Conservation (phyloP, 2,888 invertebrate genomes). For the Odontothrips loti region DNA sequence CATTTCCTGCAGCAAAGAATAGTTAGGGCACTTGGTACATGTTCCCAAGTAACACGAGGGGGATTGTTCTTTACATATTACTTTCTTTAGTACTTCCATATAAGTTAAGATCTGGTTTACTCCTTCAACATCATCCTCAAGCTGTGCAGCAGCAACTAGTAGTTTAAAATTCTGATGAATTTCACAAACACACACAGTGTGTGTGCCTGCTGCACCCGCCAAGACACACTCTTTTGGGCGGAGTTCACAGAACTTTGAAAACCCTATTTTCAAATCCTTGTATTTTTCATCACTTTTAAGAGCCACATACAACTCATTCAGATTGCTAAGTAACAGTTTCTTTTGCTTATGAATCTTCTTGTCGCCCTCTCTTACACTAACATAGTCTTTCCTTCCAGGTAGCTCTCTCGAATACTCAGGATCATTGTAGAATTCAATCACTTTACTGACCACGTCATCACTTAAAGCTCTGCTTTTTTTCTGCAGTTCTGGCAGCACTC, state of each 20-base stretch:
- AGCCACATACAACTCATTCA: slow-evolving; percentile 29
- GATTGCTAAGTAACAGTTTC: slow-evolving; percentile 28
- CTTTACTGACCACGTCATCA: slow-evolving; percentile 27
- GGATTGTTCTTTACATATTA: slow-evolving; percentile 28
- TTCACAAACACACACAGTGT: slow-evolving; percentile 31
- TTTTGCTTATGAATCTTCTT: slow-evolving; percentile 28
- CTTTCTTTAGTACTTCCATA: slow-evolving; percentile 29
- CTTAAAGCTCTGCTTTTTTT: slow-evolving; percentile 22
- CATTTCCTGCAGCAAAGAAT: slow-evolving; percentile 21
- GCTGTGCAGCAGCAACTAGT: slow-evolving; percentile 25
- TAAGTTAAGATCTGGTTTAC: background rate
- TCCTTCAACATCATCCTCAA: slow-evolving; percentile 27
- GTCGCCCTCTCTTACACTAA: background rate
- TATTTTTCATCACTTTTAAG: slow-evolving; percentile 29
- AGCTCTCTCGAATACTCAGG: slow-evolving; percentile 1
- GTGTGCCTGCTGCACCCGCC: slow-evolving; percentile 32
- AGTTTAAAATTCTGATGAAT: slow-evolving; percentile 33
- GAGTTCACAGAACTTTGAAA: slow-evolving; percentile 32
- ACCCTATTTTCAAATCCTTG: slow-evolving; percentile 29
- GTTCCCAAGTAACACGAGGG: background rate
- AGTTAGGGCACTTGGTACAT: slow-evolving; percentile 29
- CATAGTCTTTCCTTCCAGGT: slow-evolving; percentile 32
- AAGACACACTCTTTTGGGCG: slow-evolving; percentile 26
- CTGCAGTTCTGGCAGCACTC: slow-evolving; percentile 23
- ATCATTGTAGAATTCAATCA: slow-evolving; percentile 27